phyloP scores from a whole-genome alignment of 2,888 invertebrate genomes.

The Nemoura dubitans region DNA sequence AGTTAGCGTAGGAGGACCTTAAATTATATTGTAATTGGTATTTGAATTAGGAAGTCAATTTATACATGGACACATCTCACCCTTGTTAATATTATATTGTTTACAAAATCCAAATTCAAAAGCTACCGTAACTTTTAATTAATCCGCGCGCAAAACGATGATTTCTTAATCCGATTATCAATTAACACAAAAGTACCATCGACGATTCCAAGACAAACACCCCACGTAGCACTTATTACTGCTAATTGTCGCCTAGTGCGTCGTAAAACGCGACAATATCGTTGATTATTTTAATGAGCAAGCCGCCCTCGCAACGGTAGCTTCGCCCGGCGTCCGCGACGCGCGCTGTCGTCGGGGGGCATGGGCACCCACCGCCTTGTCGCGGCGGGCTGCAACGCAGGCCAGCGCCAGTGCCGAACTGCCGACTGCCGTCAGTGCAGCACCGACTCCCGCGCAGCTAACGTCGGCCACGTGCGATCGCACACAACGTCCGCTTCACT shows the following conservation, averaged over 20 bases:
- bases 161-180: background rate
- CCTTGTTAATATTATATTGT: background rate
- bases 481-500: background rate
- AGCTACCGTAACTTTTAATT: background rate
- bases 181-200: background rate
- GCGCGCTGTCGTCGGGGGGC: background rate
- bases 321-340: background rate
- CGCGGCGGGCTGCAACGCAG: background rate
- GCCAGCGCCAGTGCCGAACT: background rate
- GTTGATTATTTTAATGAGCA: constrained; percentile 7
- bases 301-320: background rate
- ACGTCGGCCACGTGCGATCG: background rate
- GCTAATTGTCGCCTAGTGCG: background rate
- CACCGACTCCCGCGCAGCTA: background rate
- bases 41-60: background rate
- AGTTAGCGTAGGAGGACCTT: background rate
- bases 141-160: background rate
- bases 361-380: background rate
- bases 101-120: background rate
- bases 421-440: constrained; percentile 5
- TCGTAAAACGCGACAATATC: background rate
- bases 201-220: background rate
- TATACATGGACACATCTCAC: background rate
- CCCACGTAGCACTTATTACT: background rate
- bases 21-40: background rate